phyloP scores from a whole-genome alignment of 2,888 invertebrate genomes.

The Neuroscelio doddi region DNA sequence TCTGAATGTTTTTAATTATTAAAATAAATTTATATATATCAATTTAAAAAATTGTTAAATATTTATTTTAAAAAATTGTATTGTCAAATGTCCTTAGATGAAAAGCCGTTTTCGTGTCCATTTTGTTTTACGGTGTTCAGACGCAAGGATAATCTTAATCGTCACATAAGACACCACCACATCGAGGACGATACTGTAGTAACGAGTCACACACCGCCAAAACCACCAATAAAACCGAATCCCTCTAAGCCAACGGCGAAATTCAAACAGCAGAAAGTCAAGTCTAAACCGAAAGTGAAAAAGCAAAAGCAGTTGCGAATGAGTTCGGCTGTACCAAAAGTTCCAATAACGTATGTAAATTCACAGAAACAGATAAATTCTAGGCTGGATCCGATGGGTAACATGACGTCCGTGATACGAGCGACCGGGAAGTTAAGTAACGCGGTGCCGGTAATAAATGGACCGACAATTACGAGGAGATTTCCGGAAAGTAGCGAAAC shows the following conservation, averaged over 20 bases:
- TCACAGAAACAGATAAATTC: slow-evolving; percentile 60
- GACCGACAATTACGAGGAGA: slow-evolving; percentile 68
- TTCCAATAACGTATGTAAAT: slow-evolving; percentile 40
- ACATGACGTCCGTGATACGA: slow-evolving; percentile 63
- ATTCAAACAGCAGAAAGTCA: slow-evolving; percentile 13
- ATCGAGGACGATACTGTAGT: slow-evolving; percentile 68
- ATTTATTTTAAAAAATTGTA: too few species aligned
- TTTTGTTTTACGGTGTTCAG: slow-evolving; percentile 82
- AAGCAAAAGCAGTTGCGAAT: slow-evolving; percentile 3
- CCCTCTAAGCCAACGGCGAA: slow-evolving; percentile 10
- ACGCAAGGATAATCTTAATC: slow-evolving; percentile 84
- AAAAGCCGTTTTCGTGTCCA: slow-evolving; percentile 81
- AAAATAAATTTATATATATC: too few species aligned
- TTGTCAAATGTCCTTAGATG: slow-evolving; percentile 73
- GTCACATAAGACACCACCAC: slow-evolving; percentile 85
- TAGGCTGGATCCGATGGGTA: slow-evolving; percentile 61
- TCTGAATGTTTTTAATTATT: too few species aligned
- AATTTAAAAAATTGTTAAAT: too few species aligned
- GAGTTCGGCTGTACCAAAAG: background rate
- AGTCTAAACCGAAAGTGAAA: slow-evolving; percentile 48
- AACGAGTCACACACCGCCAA: background rate
- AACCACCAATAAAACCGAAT: slow-evolving; percentile 20
- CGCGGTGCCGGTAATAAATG: slow-evolving; percentile 73
- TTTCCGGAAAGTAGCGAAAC: slow-evolving; percentile 49
- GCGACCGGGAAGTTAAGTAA: slow-evolving; percentile 64